Evolutionary conservation across 53 echinoderm and acorn worm species (phyloP), one percentile per base, ranked within the genome.

Genomic region (Astropecten irregularis): DNA sequence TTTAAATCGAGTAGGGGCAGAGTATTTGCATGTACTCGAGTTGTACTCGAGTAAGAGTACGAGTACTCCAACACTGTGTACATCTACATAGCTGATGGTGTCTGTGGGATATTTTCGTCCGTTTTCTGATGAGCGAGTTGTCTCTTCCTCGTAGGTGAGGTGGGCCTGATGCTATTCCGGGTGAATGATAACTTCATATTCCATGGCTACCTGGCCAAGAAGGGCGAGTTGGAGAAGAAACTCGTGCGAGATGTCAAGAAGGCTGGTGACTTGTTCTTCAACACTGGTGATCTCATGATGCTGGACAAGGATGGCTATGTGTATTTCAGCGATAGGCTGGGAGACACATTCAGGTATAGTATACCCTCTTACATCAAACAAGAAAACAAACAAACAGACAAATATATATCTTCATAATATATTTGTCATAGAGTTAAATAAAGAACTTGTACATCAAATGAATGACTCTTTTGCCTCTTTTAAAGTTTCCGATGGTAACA

Each of bases 221-320:
- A 90, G 46, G 37, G 32, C 20, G 72, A 79, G 11, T 88, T 88
- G 6, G 89, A 92, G 86, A 97, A 85, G 83, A 94, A 94, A 72
- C 60, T 97, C 20, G 59, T 97, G 0, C 61, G 73, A 19, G 79
- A 94, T 66, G 97, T 97, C 22, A 70, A 73, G 32, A 84, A 82
- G 47, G 67, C 82, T 2, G 97, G 93, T 9, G 97, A 97, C 62
- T n/a, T 58, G 53, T 97, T 84, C 81, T 94, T 94, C 62, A 93
- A 97, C 68, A 89, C 89, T 10, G 97, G 97, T 8, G 97, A 97
- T 68, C 63, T 94, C 65, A 85, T 97, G 89, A 67, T 88, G 38
- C 76, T 89, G 52, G 92, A 92, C 58, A 81, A 84, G 14, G 92
- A 97, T 16, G 91, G 89, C 4, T 90, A 94, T 47, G 51, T 97